A percentile compares a stretch with the other conserved stretches of the same genome.
These are phyloP conservation scores for Sipha maydis DNA, from an alignment of 2,888 invertebrate genomes.

Conservation along the genomic window DNA sequence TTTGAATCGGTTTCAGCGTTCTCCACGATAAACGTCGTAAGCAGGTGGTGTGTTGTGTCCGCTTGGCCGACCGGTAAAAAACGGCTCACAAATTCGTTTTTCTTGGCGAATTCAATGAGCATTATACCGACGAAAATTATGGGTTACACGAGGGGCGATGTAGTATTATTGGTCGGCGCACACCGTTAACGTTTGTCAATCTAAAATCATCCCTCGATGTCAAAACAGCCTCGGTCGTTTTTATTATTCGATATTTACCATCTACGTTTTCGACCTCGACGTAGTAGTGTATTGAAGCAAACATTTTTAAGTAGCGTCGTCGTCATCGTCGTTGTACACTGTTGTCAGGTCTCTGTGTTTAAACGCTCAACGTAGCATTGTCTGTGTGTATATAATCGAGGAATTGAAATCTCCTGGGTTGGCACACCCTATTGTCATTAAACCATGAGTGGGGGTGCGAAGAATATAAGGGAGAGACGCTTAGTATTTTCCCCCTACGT, in stretches of 20 bases:
- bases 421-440: slow-evolving; percentile 56
- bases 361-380: slow-evolving; percentile 6
- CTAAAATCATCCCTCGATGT: not conserved
- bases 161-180: not conserved
- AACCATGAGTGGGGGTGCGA: not conserved
- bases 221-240: not conserved
- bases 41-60: not conserved
- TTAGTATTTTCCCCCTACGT: slow-evolving; percentile 32
- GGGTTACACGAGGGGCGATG: not conserved
- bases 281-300: slow-evolving; percentile 1
- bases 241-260: slow-evolving; percentile 10
- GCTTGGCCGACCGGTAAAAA: slow-evolving; percentile 46
- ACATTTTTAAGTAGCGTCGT: slow-evolving; percentile 26
- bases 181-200: not conserved
- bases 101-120: not conserved
- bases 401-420: slow-evolving; percentile 53
- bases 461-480: slow-evolving; percentile 20
- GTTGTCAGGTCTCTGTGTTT: slow-evolving; percentile 49
- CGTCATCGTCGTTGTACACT: slow-evolving; percentile 16
- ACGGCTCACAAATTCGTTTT: slow-evolving; percentile 40
- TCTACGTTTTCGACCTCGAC: not conserved
- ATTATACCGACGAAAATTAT: too few species aligned
- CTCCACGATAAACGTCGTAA: not conserved
- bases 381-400: slow-evolving; percentile 39
- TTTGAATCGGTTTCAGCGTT: not conserved